phyloP scores from a whole-genome alignment of 2,888 invertebrate species.

The Andricus quercusramuli region DNA sequence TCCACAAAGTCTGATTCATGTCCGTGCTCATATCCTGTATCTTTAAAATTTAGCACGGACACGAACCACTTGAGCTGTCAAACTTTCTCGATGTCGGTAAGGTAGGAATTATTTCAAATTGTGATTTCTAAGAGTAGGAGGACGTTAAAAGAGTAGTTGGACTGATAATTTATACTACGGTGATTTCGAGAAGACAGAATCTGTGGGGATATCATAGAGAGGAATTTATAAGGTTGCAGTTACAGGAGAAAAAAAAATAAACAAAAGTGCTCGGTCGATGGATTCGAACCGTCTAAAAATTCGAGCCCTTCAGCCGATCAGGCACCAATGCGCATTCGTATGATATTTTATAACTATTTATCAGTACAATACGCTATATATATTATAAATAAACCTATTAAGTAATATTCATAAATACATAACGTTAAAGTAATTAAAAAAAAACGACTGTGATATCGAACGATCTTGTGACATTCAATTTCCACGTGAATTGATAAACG shows the following conservation, averaged over 20 bases:
- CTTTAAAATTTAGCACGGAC: too few species aligned
- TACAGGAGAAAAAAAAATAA: conserved; percentile 66
- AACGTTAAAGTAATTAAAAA: conserved; percentile 72
- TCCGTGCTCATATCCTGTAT: too few species aligned
- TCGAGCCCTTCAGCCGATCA: conserved; percentile 59
- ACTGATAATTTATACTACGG: conserved; percentile 14
- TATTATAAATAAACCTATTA: conserved; percentile 72
- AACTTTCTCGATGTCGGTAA: too few species aligned
- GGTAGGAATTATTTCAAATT: background rate
- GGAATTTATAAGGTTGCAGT: conserved; percentile 75
- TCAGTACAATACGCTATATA: conserved; percentile 74
- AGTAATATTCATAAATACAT: conserved; percentile 75
- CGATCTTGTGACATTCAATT: conserved; percentile 78
- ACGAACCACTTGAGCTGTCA: too few species aligned
- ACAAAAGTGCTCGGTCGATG: conserved; percentile 47
- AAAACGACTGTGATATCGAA: conserved; percentile 79
- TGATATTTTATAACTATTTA: conserved; percentile 77
- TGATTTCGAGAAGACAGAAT: conserved; percentile 44
- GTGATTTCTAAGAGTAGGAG: conserved; percentile 20
- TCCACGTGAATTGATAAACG: conserved; percentile 72
- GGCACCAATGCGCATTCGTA: conserved; percentile 70
- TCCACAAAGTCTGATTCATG: too few species aligned
- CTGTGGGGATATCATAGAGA: conserved; percentile 48
- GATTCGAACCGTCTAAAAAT: conserved; percentile 44
- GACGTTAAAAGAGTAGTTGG: background rate